Conservation (phyloP, 2,888 invertebrate species). For the Pammene fasciana region DNA sequence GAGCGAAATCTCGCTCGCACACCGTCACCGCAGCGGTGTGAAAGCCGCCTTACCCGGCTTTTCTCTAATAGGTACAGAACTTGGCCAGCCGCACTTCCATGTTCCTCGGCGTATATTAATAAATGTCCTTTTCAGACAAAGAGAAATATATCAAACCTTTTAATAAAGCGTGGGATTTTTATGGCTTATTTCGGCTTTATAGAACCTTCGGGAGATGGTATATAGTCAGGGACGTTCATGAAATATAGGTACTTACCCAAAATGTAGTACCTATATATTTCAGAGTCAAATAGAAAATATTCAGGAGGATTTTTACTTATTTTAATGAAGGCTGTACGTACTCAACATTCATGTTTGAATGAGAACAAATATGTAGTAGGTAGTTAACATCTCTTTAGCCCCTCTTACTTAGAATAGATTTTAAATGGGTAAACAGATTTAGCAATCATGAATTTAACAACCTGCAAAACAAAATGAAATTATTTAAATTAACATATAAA, state of each 20-base stretch:
- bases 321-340: not conserved
- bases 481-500: too few species aligned
- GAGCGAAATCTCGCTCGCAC: too few species aligned
- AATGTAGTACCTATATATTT: not conserved
- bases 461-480: too few species aligned
- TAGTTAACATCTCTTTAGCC: too few species aligned
- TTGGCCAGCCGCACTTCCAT: constrained; percentile 15
- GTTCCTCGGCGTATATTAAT: constrained; percentile 14
- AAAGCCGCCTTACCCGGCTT: not conserved
- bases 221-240: not conserved
- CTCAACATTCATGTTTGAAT: too few species aligned
- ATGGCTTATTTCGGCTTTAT: constrained; percentile 18
- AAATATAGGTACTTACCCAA: not conserved
- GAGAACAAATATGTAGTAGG: too few species aligned
- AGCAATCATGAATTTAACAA: too few species aligned
- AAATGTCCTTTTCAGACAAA: constrained; percentile 17
- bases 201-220: not conserved
- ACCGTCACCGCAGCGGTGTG: too few species aligned
- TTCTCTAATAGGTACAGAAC: not conserved
- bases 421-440: too few species aligned
- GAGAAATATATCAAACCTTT: constrained; percentile 36
- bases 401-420: too few species aligned
- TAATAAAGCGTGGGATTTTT: constrained; percentile 34
- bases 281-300: not conserved
- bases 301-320: not conserved